Evolutionary conservation across 2,797 vertebrate genomes (phyloP).

Genomic region (Sphenopsis melanotis): DNA sequence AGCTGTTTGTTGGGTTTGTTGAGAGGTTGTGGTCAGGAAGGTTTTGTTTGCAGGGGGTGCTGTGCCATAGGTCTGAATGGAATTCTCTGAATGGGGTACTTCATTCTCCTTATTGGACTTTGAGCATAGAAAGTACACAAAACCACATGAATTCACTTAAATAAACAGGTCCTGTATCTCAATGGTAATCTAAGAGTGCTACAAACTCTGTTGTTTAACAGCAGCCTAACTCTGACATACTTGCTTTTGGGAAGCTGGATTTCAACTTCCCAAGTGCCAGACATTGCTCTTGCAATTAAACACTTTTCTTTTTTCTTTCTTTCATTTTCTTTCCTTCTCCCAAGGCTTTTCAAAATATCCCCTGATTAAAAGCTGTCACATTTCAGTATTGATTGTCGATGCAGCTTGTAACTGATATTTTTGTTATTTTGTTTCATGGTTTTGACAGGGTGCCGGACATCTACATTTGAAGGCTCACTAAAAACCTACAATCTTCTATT

Average conservation of each 20-base stretch:
- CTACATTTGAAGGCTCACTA: background rate
- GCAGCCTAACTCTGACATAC: background rate
- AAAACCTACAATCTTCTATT: background rate
- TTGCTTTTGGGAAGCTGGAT: background rate
- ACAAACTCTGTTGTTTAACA: background rate
- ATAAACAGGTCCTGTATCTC: background rate
- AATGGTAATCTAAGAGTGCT: background rate
- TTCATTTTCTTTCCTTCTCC: accelerated
- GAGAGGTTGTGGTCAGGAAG: background rate
- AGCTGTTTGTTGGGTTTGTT: background rate
- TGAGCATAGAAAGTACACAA: background rate
- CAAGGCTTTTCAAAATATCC: background rate
- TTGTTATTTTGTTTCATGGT: background rate
- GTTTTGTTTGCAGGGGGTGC: background rate
- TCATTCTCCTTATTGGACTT: background rate
- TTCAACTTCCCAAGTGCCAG: background rate
- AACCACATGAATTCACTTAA: background rate
- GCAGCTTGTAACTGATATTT: background rate
- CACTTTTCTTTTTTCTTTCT: background rate
- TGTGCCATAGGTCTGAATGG: background rate
- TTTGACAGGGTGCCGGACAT: background rate
- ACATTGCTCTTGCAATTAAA: slow-evolving; percentile 3
- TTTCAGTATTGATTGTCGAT: background rate
- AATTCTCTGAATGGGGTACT: background rate
- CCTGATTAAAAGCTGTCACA: background rate